Percentiles rank a stretch among this genome's conserved stretches.
Evolutionary conservation across 1,140 invertebrate species (phyloP).

Genomic region (Reticulitermes speratus): DNA sequence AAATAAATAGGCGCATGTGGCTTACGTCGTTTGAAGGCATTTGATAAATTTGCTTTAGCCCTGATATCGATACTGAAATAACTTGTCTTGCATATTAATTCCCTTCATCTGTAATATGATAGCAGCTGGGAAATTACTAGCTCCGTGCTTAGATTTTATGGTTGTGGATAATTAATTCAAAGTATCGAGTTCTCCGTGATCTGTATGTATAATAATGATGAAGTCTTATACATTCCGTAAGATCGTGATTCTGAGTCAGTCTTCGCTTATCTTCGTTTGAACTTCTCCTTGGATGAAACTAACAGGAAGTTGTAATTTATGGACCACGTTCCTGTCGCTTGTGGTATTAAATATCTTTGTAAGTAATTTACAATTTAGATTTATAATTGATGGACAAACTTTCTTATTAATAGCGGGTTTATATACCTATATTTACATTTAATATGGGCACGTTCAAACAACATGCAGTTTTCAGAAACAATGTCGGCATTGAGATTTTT

Average conservation of each 20-base stretch:
- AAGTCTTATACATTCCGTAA: neutral
- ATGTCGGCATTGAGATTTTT: too few species aligned
- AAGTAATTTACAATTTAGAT: neutral
- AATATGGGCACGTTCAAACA: too few species aligned
- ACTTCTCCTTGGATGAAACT: neutral
- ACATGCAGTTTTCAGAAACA: too few species aligned
- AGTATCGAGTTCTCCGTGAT: neutral
- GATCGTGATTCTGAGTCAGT: neutral
- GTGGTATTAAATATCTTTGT: neutral
- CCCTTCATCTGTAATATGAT: too few species aligned
- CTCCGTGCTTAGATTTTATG: neutral
- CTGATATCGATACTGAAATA: neutral
- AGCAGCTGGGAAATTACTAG: neutral
- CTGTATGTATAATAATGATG: neutral
- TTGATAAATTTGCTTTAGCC: too few species aligned
- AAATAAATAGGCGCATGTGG: too few species aligned
- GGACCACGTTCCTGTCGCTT: neutral
- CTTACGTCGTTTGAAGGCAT: too few species aligned
- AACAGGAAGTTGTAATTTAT: neutral
- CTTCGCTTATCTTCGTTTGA: neutral
- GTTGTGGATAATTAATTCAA: neutral
- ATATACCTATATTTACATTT: too few species aligned
- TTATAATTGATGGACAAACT: neutral
- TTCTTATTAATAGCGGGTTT: neutral
- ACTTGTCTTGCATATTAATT: neutral